A percentile compares a stretch with the other conserved stretches of the same genome.
Conservation (phyloP, 92 coral and sea anemone species). For the Diadumene lineata region DNA sequence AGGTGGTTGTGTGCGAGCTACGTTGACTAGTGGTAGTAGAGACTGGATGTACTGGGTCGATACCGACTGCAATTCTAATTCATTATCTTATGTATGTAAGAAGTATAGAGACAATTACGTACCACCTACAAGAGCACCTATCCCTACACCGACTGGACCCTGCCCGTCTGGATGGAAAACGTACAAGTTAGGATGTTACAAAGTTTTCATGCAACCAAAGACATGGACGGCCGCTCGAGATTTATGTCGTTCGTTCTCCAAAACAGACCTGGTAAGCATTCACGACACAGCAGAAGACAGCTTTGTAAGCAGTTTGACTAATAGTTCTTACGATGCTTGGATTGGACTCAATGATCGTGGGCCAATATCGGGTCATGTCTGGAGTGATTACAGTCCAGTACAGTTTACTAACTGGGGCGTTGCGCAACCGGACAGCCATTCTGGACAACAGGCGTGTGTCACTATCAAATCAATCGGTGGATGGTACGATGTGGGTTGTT, state of each 20-base stretch:
- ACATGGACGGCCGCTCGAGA: constrained; percentile 86
- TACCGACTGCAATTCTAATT: constrained; percentile 49
- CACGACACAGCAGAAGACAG: constrained; percentile 67
- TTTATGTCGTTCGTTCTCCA: constrained; percentile 40
- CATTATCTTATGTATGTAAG: constrained; percentile 71
- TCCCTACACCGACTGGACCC: constrained; percentile 17
- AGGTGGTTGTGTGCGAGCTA: constrained; percentile 86
- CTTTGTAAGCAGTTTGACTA: constrained; percentile 52
- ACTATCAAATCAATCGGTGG: constrained; percentile 61
- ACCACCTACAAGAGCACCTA: background rate
- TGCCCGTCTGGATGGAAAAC: constrained; percentile 76
- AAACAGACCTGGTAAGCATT: constrained; percentile 76
- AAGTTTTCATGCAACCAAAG: constrained; percentile 40
- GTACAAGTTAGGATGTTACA: constrained; percentile 62
- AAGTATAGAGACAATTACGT: constrained; percentile 28
- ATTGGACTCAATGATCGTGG: constrained; percentile 90
- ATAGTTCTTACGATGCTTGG: constrained; percentile 65
- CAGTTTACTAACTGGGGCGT: constrained; percentile 85
- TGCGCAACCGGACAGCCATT: constrained; percentile 88
- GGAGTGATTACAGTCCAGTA: constrained; percentile 87
- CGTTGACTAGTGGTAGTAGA: constrained; percentile 49
- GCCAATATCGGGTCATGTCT: constrained; percentile 74
- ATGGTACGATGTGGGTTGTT: constrained; percentile 88
- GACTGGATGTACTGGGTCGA: constrained; percentile 93
- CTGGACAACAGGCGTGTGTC: constrained; percentile 96